Evolutionary conservation across 2,888 invertebrate species (phyloP).

Genomic region (Lepidocyrtoides sp.): DNA sequence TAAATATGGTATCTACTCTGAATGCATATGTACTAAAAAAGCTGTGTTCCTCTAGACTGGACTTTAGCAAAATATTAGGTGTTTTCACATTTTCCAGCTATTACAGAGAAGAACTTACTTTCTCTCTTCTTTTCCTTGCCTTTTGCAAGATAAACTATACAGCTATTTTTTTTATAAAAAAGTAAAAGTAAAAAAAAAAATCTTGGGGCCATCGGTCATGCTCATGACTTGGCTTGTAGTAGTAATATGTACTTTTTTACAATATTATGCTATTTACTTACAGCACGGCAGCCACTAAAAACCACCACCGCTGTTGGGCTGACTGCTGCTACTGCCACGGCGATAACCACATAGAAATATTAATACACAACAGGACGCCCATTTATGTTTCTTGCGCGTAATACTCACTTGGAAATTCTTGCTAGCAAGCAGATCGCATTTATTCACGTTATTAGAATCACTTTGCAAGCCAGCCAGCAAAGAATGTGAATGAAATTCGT

Average conservation of each 20-base stretch:
- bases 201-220: slow-evolving; percentile 51
- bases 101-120: background rate
- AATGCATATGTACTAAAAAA: background rate
- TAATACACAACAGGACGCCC: slow-evolving; percentile 37
- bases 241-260: background rate
- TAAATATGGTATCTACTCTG: slow-evolving; percentile 13
- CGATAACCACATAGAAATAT: background rate
- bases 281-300: background rate
- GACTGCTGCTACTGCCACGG: background rate
- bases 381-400: background rate
- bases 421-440: slow-evolving; percentile 17
- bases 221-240: slow-evolving; percentile 43
- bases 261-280: background rate
- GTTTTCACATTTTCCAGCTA: background rate
- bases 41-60: background rate
- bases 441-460: slow-evolving; percentile 36
- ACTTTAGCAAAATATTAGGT: background rate
- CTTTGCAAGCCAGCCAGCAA: background rate
- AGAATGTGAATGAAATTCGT: background rate
- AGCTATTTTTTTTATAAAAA: background rate
- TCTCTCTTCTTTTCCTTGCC: background rate
- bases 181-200: slow-evolving; percentile 11
- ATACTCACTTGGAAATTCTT: background rate
- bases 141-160: background rate
- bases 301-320: background rate